These are phyloP conservation scores for Acrossocheilus fasciatus DNA, from an alignment of 2,797 vertebrate species.

Conservation along the genomic window DNA sequence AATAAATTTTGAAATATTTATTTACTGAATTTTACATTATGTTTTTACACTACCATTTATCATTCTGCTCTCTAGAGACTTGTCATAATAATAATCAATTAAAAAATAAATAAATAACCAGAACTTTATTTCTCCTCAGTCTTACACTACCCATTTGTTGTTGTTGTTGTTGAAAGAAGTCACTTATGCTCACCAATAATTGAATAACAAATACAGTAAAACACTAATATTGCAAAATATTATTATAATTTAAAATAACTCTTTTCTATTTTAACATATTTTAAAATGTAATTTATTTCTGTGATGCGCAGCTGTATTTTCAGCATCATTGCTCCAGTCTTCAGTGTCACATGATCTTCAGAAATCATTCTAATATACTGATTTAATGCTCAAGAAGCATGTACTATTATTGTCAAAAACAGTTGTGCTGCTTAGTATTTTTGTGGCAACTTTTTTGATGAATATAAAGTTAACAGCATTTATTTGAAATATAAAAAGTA, in stretches of 20 bases:
- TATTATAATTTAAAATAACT: background rate
- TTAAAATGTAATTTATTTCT: background rate
- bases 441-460: no score
- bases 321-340: background rate
- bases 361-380: background rate
- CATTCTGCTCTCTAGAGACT: background rate
- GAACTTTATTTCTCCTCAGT: background rate
- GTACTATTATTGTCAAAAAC: background rate
- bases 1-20: background rate
- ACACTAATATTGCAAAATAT: background rate
- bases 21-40: background rate
- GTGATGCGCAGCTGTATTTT: no score
- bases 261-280: background rate
- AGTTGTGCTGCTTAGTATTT: background rate
- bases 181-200: background rate
- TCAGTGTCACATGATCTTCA: background rate
- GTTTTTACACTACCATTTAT: background rate
- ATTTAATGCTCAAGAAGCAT: background rate
- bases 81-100: background rate
- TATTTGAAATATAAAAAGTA: background rate
- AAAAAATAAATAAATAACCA: background rate
- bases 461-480: background rate
- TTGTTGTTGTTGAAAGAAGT: no score
- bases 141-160: background rate
- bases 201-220: background rate